A percentile compares a stretch with the other conserved stretches of the same genome.
Conservation (phyloP, 2,113 vertebrate species). For the Ameiurus melas region DNA sequence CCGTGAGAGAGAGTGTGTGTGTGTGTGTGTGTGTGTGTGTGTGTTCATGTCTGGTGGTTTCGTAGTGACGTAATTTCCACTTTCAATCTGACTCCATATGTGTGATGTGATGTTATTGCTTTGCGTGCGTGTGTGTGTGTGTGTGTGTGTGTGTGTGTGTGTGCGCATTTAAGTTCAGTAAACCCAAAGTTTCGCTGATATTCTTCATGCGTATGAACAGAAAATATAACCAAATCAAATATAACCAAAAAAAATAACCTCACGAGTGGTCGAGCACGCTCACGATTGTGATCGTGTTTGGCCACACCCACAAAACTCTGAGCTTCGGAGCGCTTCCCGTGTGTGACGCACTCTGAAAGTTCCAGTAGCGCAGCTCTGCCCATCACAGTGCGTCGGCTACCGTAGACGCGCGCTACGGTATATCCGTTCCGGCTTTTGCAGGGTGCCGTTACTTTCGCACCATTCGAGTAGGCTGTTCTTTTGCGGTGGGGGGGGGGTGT, state of each 20-base stretch:
- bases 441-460: background rate
- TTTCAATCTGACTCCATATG: background rate
- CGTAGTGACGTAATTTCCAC: background rate
- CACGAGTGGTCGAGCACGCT: no score
- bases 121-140: background rate
- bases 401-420: background rate
- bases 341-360: background rate
- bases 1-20: background rate
- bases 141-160: background rate
- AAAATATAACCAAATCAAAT: background rate
- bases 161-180: background rate
- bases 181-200: background rate
- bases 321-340: background rate
- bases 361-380: background rate
- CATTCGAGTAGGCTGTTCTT: no score
- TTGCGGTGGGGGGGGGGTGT: no score
- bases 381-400: background rate
- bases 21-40: conserved; percentile 11
- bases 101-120: background rate
- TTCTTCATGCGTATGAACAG: background rate
- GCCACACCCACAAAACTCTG: background rate
- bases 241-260: background rate
- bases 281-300: background rate
- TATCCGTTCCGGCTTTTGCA: background rate
- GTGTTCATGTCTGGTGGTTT: background rate